Conservation (phyloP, 2,113 vertebrate genomes). For the Labrus mixtus region DNA sequence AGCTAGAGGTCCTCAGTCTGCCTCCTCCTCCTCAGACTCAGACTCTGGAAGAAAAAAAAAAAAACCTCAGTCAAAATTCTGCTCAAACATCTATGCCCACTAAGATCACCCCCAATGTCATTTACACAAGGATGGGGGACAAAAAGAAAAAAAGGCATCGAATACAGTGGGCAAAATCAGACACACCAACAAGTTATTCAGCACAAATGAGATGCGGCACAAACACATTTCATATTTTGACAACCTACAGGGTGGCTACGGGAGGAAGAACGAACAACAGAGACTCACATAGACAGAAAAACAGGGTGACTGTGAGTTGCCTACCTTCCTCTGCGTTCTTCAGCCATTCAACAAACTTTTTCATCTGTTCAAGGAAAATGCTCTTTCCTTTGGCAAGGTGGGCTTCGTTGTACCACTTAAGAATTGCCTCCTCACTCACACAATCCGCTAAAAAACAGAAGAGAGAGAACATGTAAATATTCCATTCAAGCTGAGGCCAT, state of each 20-base stretch:
- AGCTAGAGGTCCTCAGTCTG: constrained; percentile 87
- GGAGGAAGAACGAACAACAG: neutral
- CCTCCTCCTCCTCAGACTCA: constrained; percentile 95
- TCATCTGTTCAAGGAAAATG: constrained; percentile 98
- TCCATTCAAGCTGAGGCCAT: constrained; percentile 24
- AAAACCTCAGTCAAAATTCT: constrained; percentile 4
- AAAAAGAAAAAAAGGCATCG: neutral
- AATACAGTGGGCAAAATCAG: neutral
- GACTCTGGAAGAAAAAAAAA: constrained; percentile 85
- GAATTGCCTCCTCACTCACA: constrained; percentile 94
- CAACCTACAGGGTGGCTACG: neutral
- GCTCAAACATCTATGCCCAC: neutral
- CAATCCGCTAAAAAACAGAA: constrained; percentile 89
- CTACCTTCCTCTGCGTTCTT: constrained; percentile 99
- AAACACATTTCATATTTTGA: neutral
- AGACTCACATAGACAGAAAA: neutral
- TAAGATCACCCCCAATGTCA: neutral
- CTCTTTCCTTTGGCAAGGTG: constrained; percentile 95
- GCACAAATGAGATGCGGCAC: neutral
- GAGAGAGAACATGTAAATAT: neutral
- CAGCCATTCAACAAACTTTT: constrained; percentile 98
- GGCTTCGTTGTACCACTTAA: constrained; percentile 96
- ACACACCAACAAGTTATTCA: neutral
- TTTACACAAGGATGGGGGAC: neutral
- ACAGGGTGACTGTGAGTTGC: neutral